phyloP scores from a whole-genome alignment of 2,797 vertebrate species.

The Diplodus puntazzo region DNA sequence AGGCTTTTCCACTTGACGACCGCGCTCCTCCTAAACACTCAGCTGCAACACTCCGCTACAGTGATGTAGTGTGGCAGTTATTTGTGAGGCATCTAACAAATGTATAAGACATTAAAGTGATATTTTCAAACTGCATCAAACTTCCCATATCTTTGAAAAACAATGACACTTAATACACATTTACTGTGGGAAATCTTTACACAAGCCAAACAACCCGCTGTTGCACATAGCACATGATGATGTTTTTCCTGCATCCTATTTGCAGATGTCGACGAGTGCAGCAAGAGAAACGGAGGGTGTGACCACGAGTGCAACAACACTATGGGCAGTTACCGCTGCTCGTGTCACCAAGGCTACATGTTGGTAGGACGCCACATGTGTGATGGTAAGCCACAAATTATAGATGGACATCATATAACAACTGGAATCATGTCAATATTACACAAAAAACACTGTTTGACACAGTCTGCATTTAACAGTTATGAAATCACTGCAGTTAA shows the following conservation, averaged over 20 bases:
- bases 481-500: background rate
- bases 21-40: conserved; percentile 57
- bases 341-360: conserved; percentile 90
- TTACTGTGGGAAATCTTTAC: background rate
- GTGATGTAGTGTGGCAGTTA: conserved; percentile 47
- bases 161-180: background rate
- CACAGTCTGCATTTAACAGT: background rate
- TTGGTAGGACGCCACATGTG: conserved; percentile 88
- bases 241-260: conserved; percentile 57
- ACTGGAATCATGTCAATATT: conserved; percentile 14
- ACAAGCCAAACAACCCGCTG: conserved; percentile 6
- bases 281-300: conserved; percentile 87
- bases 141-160: background rate
- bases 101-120: conserved; percentile 16
- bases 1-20: conserved; percentile 78
- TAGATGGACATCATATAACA: conserved; percentile 1
- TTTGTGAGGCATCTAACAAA: conserved; percentile 31
- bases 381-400: conserved; percentile 84
- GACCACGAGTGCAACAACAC: conserved; percentile 93
- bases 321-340: conserved; percentile 92
- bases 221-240: conserved; percentile 36
- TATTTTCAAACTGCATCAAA: conserved; percentile 21
- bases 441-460: conserved; percentile 7
- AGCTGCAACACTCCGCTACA: conserved; percentile 41
- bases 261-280: conserved; percentile 95